phyloP scores from a whole-genome alignment of 2,113 vertebrate species.

The Trematomus loennbergii region DNA sequence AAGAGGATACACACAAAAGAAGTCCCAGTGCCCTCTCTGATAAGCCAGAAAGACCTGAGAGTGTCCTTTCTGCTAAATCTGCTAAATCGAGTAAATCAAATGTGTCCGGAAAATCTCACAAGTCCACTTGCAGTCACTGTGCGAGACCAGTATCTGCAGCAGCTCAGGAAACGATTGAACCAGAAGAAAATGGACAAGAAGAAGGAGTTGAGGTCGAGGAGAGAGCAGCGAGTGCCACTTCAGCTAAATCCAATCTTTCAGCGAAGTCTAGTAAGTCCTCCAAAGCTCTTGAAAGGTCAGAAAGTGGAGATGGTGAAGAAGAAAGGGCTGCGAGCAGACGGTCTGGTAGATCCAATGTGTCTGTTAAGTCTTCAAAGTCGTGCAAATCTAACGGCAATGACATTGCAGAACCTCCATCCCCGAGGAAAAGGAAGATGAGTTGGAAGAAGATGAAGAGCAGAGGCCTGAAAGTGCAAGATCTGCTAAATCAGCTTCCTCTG shows the following conservation, averaged over 20 bases:
- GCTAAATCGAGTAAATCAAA: slow-evolving; percentile 50
- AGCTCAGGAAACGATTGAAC: background rate
- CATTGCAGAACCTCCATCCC: background rate
- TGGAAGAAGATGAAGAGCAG: slow-evolving; percentile 8
- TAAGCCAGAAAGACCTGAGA: slow-evolving; percentile 51
- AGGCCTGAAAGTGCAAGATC: slow-evolving; percentile 43
- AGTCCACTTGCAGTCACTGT: slow-evolving; percentile 31
- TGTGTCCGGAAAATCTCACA: slow-evolving; percentile 40
- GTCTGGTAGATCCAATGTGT: slow-evolving; percentile 56
- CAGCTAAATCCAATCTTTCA: slow-evolving; percentile 65
- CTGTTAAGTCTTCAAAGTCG: slow-evolving; percentile 50
- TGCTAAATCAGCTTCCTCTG: slow-evolving; percentile 55
- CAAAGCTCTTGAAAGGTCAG: slow-evolving; percentile 41
- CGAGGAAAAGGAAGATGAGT: background rate
- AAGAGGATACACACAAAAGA: slow-evolving; percentile 25
- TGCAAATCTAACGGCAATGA: slow-evolving; percentile 22
- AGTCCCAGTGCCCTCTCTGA: slow-evolving; percentile 45
- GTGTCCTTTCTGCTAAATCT: slow-evolving; percentile 50
- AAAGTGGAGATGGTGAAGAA: slow-evolving; percentile 27
- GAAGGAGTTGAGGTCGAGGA: slow-evolving; percentile 35
- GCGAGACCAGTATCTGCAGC: slow-evolving; percentile 16
- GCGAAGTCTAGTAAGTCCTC: slow-evolving; percentile 59
- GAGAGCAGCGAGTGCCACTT: slow-evolving; percentile 47
- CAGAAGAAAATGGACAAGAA: slow-evolving; percentile 1
- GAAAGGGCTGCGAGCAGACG: slow-evolving; percentile 52